These are phyloP conservation scores for Globia sparganii DNA, from an alignment of 2,888 invertebrate genomes.

Conservation along the genomic window DNA sequence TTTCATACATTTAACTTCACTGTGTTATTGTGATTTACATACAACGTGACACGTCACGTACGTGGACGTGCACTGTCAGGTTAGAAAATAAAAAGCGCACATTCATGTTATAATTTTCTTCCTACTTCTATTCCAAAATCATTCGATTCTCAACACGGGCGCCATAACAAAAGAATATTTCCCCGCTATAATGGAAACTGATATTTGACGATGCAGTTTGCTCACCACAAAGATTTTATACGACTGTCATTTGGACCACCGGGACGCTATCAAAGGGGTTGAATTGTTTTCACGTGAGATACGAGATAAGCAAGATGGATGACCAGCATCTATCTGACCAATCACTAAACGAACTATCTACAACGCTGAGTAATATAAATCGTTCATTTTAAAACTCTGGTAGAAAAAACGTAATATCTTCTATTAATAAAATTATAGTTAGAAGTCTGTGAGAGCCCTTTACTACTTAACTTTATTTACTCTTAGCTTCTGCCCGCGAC, in stretches of 20 bases:
- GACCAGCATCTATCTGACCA: slow-evolving; percentile 11
- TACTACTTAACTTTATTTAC: background rate
- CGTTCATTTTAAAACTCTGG: background rate
- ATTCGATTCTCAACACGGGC: slow-evolving; percentile 5
- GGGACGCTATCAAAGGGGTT: slow-evolving; percentile 41
- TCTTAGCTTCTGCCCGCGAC: no score
- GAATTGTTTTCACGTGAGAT: slow-evolving; percentile 2
- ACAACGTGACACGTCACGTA: background rate
- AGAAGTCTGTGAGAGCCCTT: background rate
- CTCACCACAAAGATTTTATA: slow-evolving; percentile 52
- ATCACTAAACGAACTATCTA: background rate
- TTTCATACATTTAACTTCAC: background rate
- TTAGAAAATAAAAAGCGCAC: background rate
- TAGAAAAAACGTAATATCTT: background rate
- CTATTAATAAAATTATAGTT: background rate
- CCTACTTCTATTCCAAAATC: background rate
- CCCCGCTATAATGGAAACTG: slow-evolving; percentile 36
- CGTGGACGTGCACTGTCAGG: background rate
- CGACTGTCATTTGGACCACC: slow-evolving; percentile 37
- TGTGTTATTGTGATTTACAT: background rate
- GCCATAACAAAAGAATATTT: slow-evolving; percentile 12
- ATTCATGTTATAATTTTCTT: background rate
- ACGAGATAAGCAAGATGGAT: slow-evolving; percentile 18
- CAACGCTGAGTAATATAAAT: background rate
- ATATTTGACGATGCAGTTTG: slow-evolving; percentile 56